Evolutionary conservation across 2,888 invertebrate species (phyloP), one percentile per base, ranked within the genome.

Genomic region (Hydroisotoma schaefferi): DNA sequence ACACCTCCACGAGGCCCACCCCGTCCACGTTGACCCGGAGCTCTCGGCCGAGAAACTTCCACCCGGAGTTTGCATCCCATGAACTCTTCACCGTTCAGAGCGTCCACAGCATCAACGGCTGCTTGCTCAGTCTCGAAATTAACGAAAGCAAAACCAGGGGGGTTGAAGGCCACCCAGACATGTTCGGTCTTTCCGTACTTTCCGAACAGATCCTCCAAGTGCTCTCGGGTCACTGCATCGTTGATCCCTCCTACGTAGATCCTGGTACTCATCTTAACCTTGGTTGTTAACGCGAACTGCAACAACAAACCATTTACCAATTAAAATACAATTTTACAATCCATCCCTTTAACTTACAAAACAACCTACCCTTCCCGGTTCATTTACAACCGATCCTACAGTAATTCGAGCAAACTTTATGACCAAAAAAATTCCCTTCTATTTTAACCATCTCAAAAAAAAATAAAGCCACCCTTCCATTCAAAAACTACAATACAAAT

Each of bases 131-230:
- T 89, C 77, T 87, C 86, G 79, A 91, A 94, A 80, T 93, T 92
- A 77, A 93, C 89, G 81, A 93, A 93, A 69, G 92, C 93, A 80
- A 93, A 94, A 75, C 93, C 92, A 73, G 92, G 92, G 73, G 93
- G 93, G 92, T 80, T 92, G 78, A 92, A 88, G 72, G 93, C 92
- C 73, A 90, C 90, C 92, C 92, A 93, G 70, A 92, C 91, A 73
- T 88, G 89, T 80, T 89, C 90, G 73, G 93, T 82, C 81, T 91
- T 91, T 73, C 93, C 93, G 79, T 87, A 93, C 80, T 91, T 91
- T 75, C 89, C 88, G 78, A 93, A 93, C 79, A 92, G 90, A 76
- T 85, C 83, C 78, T 93, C 92, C 70, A 94, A 81, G 78, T 93
- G 92, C 79, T 93, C 93, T 77, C 92, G 92, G 80, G 90, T 91